Evolutionary conservation across 2,113 vertebrate species (phyloP).

Genomic region (Sisor rabdophorus): DNA sequence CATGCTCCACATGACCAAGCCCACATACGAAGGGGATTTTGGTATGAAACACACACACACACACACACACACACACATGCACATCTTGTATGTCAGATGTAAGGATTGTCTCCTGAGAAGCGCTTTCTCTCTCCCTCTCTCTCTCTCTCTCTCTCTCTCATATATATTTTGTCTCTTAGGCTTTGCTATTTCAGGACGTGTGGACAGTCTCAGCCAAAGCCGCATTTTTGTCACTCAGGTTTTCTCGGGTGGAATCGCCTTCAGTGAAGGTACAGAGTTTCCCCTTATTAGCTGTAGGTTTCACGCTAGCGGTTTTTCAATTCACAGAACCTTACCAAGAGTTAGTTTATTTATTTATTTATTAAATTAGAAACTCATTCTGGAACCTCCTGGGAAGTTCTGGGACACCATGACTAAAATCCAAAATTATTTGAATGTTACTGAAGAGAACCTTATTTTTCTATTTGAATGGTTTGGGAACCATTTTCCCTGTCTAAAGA

Average conservation of each 20-base stretch:
- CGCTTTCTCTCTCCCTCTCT: too few species aligned
- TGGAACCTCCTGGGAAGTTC: background rate
- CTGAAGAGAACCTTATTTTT: too few species aligned
- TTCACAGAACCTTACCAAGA: too few species aligned
- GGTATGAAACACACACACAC: conserved; percentile 63
- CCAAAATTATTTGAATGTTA: too few species aligned
- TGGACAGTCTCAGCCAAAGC: conserved; percentile 70
- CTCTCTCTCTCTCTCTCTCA: too few species aligned
- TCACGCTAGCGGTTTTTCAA: too few species aligned
- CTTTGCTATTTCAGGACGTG: conserved; percentile 84
- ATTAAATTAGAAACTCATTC: too few species aligned
- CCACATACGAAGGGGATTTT: conserved; percentile 67
- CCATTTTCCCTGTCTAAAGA: too few species aligned
- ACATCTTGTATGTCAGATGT: background rate
- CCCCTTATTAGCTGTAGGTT: background rate
- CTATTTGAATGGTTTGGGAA: too few species aligned
- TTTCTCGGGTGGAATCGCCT: conserved; percentile 75
- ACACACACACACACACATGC: background rate
- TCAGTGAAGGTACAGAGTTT: conserved; percentile 71
- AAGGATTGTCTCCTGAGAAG: too few species aligned
- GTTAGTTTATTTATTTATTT: too few species aligned
- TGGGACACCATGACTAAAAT: too few species aligned
- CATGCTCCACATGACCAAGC: conserved; percentile 71
- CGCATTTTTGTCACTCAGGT: conserved; percentile 82
- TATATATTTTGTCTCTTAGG: conserved; percentile 61